Base-by-base conservation (phyloP, 2,888 invertebrate species). In the Acanthacorydalis orientalis region DNA sequence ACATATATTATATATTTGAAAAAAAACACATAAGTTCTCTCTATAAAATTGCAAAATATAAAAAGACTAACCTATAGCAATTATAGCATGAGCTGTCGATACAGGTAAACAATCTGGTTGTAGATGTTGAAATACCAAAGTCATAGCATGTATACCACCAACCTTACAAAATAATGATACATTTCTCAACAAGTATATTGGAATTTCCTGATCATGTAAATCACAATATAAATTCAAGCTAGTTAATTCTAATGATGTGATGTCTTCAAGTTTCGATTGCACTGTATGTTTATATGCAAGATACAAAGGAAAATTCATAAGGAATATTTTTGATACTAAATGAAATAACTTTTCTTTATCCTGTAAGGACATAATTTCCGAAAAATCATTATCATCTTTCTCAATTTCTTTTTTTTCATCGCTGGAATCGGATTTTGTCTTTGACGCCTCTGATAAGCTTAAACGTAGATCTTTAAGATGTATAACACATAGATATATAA, bases 81-180 rank as follows among this genome's bases (percentile, higher is more conserved):
- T 88, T 65, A 93, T 84, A 38, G 89, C 83, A 73, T 93, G 92
- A 11, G 92, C 92, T 63, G 90, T 81, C 43, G 86, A 83, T 53
- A 91, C 77, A 1, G 92, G 88, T 57, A 95, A 69, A 44, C 77
- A 74, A 43, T 76, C 74, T 40, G 88, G 83, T 53, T 75, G 72
- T 42, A 81, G 73, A 63, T 76, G 72, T 56, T 87, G 86, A 67
- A 93, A 91, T 62, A 90, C 89, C 47, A 80, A 73, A 32, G 84
- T 83, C 79, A 93, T 86, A 34, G 88, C 81, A 60, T 83, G 79
- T 50, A 93, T 80, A 31, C 92, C 93, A 50, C 89, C 89, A 53
- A 83, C 77, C 64, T 91, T 90, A 66, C 92, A 92, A 68, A 93
- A 93, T 59, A 89, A 75, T 57, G 86, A 86, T n/a, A 93, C 91